Conservation (phyloP, 1,140 invertebrate genomes). For the Lepidotrigona ventralis region DNA sequence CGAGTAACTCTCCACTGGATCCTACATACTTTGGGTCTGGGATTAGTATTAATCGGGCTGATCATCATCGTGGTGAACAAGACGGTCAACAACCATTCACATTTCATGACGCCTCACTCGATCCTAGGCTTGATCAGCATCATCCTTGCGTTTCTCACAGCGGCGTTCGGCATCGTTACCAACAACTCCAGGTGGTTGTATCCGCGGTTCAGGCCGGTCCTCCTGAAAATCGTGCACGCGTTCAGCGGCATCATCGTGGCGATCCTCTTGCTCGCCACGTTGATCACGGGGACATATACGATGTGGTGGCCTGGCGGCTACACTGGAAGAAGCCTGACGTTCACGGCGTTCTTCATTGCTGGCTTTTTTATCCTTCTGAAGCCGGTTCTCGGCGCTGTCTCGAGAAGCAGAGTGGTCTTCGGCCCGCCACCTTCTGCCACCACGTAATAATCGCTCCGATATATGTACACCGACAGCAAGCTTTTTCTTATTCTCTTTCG, state of each 20-base stretch:
- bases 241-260: constrained; percentile 69
- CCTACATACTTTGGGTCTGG: constrained; percentile 67
- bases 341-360: constrained; percentile 71
- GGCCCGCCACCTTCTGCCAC: constrained; percentile 50
- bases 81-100: constrained; percentile 42
- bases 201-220: constrained; percentile 68
- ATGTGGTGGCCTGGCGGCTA: constrained; percentile 64
- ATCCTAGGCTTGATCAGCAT: constrained; percentile 71
- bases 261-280: constrained; percentile 68
- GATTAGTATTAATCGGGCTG: constrained; percentile 67
- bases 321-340: constrained; percentile 64
- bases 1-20: constrained; percentile 75
- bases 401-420: constrained; percentile 68
- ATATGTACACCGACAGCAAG: neutral
- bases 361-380: constrained; percentile 72
- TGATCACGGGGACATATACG: constrained; percentile 74
- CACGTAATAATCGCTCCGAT: constrained; percentile 9
- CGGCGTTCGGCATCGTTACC: constrained; percentile 70
- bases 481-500: neutral
- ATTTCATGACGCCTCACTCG: constrained; percentile 71
- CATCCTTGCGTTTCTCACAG: constrained; percentile 61
- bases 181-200: constrained; percentile 76
- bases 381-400: constrained; percentile 69
- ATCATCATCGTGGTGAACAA: constrained; percentile 74
- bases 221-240: constrained; percentile 73